A percentile compares a stretch with the other conserved stretches of the same genome.
phyloP scores from a whole-genome alignment of 2,113 vertebrate species.

The Oriolus oriolus region DNA sequence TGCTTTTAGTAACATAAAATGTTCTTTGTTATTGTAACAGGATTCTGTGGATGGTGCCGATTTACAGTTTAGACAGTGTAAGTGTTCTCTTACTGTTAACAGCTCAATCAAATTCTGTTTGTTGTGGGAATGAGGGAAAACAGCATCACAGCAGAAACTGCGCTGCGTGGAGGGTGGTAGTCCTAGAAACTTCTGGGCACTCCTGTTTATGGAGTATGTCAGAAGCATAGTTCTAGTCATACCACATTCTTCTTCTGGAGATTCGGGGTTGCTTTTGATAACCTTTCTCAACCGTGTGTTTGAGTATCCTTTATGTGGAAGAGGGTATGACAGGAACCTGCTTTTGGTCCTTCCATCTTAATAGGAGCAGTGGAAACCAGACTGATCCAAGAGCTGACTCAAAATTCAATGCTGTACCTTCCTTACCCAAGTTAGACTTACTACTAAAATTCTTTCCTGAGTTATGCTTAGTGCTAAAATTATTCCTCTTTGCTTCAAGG shows the following conservation, averaged over 20 bases:
- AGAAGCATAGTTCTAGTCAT: neutral
- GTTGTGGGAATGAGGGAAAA: neutral
- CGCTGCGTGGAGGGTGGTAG: neutral
- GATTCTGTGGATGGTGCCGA: slow-evolving; percentile 99
- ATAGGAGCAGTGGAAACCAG: neutral
- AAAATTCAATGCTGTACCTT: neutral
- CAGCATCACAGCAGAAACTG: neutral
- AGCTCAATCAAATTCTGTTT: neutral
- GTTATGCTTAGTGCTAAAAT: neutral
- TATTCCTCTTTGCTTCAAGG: neutral
- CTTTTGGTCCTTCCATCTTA: neutral
- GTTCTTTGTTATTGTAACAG: slow-evolving; percentile 69
- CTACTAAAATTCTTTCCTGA: neutral
- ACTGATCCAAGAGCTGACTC: neutral
- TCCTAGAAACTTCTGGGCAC: neutral
- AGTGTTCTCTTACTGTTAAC: slow-evolving; percentile 70
- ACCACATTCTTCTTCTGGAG: neutral
- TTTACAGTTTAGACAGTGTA: slow-evolving; percentile 98
- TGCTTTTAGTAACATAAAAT: neutral
- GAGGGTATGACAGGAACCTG: neutral
- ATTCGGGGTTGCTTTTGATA: neutral
- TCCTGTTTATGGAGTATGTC: neutral
- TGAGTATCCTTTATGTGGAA: neutral
- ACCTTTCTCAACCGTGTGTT: neutral
- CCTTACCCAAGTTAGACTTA: neutral